phyloP scores from a whole-genome alignment of 2,113 vertebrate species.

The Sigmodon hispidus region DNA sequence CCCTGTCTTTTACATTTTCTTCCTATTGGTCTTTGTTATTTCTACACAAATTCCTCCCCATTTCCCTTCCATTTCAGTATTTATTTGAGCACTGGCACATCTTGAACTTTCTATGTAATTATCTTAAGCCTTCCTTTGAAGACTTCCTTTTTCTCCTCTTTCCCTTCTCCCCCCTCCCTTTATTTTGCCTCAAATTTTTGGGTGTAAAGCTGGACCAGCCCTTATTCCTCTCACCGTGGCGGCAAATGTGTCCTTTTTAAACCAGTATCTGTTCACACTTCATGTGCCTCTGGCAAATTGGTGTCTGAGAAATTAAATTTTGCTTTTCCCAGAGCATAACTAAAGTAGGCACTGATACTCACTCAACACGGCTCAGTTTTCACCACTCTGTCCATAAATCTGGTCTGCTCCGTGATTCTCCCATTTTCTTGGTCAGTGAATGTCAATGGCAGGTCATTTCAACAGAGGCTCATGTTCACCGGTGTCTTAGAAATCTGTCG shows the following conservation, averaged over 20 bases:
- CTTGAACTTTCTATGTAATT: conserved; percentile 15
- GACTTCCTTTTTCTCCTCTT: too few relatives aligned
- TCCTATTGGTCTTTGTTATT: conserved; percentile 9
- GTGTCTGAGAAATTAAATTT: conserved; percentile 25
- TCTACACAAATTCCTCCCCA: conserved; percentile 1
- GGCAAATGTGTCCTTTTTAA: conserved; percentile 34
- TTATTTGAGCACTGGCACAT: not conserved
- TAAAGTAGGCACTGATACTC: not conserved
- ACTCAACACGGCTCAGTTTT: not conserved
- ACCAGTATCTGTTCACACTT: not conserved
- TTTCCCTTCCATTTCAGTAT: not conserved
- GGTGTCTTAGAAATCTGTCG: not conserved
- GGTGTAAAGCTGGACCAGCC: not conserved
- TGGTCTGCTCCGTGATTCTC: not conserved
- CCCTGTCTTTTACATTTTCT: conserved; percentile 13
- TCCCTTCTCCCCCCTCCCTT: not conserved
- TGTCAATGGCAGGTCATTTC: not conserved
- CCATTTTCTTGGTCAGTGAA: not conserved
- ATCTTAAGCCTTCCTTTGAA: not conserved
- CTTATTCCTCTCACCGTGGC: not conserved
- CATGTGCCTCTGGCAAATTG: not conserved
- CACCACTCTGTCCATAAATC: not conserved
- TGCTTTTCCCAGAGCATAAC: not conserved
- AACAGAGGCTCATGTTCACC: not conserved
- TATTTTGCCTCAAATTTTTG: not conserved